phyloP scores from a whole-genome alignment of 1,140 invertebrate genomes.

The Magallana angulata region DNA sequence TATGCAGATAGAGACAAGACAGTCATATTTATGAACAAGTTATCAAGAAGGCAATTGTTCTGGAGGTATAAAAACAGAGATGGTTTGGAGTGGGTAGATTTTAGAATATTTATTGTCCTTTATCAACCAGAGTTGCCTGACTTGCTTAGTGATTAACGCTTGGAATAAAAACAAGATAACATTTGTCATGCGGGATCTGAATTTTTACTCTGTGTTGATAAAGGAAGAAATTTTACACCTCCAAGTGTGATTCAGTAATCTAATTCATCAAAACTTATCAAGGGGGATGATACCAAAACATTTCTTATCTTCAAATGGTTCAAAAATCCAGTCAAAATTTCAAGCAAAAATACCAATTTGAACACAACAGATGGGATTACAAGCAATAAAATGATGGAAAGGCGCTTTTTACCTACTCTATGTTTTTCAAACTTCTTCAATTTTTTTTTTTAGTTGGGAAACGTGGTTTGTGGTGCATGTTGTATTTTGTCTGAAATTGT shows the following conservation, averaged over 20 bases:
- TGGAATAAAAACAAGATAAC: constrained; percentile 13
- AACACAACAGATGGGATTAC: background rate
- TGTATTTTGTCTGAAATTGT: too few species aligned
- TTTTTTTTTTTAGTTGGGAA: too few species aligned
- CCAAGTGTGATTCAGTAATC: constrained; percentile 30
- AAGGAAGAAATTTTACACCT: constrained; percentile 20
- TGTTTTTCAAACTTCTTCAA: too few species aligned
- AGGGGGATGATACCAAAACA: constrained; percentile 14
- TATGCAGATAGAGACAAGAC: too few species aligned
- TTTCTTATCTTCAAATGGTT: constrained; percentile 12
- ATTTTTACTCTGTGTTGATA: constrained; percentile 18
- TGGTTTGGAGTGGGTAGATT: background rate
- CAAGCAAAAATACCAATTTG: background rate
- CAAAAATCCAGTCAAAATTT: background rate
- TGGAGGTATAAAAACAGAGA: background rate
- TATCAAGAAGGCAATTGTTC: too few species aligned
- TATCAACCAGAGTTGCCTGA: constrained; percentile 2
- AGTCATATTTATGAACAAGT: too few species aligned
- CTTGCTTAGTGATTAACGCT: constrained; percentile 7
- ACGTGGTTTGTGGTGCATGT: too few species aligned
- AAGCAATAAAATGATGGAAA: background rate
- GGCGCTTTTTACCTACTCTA: background rate
- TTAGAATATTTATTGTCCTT: constrained; percentile 27
- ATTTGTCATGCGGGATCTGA: constrained; percentile 9
- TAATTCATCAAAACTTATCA: constrained; percentile 31